Base-by-base conservation (phyloP, 2,797 vertebrate species). In the Carcharodon carcharias region DNA sequence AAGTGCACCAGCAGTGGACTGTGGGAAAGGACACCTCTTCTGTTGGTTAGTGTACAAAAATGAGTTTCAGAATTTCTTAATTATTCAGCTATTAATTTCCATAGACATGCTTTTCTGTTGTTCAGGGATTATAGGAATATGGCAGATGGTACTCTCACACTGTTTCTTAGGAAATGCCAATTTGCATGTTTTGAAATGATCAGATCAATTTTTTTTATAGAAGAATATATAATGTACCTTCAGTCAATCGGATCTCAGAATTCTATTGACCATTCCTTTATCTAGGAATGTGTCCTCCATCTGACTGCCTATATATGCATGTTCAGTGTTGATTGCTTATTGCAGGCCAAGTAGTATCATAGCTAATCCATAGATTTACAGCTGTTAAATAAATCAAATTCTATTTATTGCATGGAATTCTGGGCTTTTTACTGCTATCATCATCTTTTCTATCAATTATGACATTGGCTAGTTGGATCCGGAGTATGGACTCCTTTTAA, bases 21-120 rank as follows among this genome's bases (percentile, higher is more conserved):
- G 99, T 97, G 99, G 99, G 61, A 99, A 99, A 97, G 99, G 99
- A 96, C 99, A 99, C 97, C 98, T 99, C 96, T 99, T 99, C 97
- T 99, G 99, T 98, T 99, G 99, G 99, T 99, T 96, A 97, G 98
- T 98, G 96, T 23, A 67, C 61, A 96, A 28, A 28, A 58, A 96
- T 61, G 0, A 80, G 89, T 40, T 67, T 9, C 31, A 40, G 14
- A 23, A 28, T 61, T 31, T 63, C 31, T 65, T 80, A 71, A 11
- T 54, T 73, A 56, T 93, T n/a, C 26, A 16, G 94, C 31, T 73
- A 18, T 18, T 95, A 31, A 69, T 69, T 77, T 77, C 23, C 18
- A 56, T 58, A 73, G 67, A 45, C n/a, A 16, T 82, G 40, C 40
- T 85, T 85, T 50, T 85, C 45, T 85, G 8, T 50, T 85, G 40